phyloP scores from a whole-genome alignment of 2,797 vertebrate species.

The Gymnocypris eckloni region DNA sequence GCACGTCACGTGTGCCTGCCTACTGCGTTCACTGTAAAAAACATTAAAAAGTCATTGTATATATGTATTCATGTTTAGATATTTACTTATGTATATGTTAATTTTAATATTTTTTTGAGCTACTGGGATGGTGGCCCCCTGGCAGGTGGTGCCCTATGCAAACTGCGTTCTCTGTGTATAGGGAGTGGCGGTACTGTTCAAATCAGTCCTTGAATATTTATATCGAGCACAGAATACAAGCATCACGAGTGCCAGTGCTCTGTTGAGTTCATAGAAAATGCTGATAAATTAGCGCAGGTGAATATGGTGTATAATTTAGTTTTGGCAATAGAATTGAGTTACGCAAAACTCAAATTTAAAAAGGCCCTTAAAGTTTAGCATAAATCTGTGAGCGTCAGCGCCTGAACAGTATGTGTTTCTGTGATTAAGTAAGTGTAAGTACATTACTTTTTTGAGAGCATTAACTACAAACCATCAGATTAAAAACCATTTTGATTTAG shows the following conservation, averaged over 20 bases:
- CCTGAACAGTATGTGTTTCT: not conserved
- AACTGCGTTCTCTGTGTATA: too few species aligned
- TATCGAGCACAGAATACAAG: not conserved
- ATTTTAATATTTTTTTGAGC: too few species aligned
- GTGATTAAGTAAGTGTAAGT: not conserved
- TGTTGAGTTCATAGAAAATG: not conserved
- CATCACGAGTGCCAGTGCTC: not conserved
- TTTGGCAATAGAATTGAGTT: not conserved
- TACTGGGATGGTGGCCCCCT: too few species aligned
- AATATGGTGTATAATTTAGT: not conserved
- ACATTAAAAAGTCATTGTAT: too few species aligned
- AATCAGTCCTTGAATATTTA: not conserved
- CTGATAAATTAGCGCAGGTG: not conserved
- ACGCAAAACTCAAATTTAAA: not conserved
- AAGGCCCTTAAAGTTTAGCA: not conserved
- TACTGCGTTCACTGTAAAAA: too few species aligned
- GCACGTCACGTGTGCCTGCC: too few species aligned
- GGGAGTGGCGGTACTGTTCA: not conserved
- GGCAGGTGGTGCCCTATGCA: too few species aligned
- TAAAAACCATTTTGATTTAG: not conserved
- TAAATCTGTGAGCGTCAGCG: not conserved
- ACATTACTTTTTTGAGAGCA: not conserved
- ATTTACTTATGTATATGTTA: too few species aligned
- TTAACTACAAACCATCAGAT: not conserved
- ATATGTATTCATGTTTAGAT: too few species aligned